phyloP scores from a whole-genome alignment of 2,797 vertebrate species.

The Melopsittacus undulatus region DNA sequence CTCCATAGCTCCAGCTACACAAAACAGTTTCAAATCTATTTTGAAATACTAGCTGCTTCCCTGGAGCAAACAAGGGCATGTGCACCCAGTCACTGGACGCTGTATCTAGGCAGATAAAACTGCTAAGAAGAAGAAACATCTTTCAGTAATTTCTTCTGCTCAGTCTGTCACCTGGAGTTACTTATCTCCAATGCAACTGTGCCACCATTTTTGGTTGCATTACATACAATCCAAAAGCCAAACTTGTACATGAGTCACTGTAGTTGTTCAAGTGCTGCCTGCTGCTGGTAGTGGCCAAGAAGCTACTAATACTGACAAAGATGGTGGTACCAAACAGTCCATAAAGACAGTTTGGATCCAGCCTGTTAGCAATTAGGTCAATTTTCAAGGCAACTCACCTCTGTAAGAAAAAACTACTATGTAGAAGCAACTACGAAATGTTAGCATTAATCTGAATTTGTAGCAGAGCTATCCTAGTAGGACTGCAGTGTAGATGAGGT shows the following conservation, averaged over 20 bases:
- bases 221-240: not conserved
- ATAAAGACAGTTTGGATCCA: not conserved
- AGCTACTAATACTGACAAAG: not conserved
- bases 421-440: not conserved
- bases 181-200: not conserved
- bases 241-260: accelerated
- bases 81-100: not conserved
- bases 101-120: not conserved
- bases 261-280: not conserved
- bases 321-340: not conserved
- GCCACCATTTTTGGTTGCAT: not conserved
- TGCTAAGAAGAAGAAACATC: not conserved
- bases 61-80: accelerated
- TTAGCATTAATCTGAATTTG: not conserved
- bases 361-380: not conserved
- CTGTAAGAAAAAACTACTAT: not conserved
- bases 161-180: not conserved
- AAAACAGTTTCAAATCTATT: not conserved
- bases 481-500: not conserved
- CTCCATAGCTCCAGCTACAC: not conserved
- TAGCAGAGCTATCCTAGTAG: not conserved
- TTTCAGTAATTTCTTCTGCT: not conserved
- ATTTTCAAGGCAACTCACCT: not conserved
- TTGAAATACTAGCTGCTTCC: not conserved
- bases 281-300: not conserved